A percentile compares a stretch with the other conserved stretches of the same genome.
Conservation (phyloP, 2,888 invertebrate genomes). For the Autographa gamma region DNA sequence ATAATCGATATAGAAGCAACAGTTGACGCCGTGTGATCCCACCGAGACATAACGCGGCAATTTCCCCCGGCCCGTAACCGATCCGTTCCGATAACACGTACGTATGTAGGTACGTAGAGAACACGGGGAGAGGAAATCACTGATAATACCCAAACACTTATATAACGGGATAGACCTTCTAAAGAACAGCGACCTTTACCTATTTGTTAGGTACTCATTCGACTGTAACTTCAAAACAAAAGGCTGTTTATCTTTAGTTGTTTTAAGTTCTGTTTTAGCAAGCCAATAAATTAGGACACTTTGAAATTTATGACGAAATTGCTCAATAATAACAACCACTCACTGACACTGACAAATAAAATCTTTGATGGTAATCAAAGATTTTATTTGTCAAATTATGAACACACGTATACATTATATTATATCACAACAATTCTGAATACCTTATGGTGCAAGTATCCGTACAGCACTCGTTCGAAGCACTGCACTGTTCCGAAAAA, state of each 20-base stretch:
- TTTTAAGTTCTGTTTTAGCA: not conserved
- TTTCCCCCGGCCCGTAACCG: conserved; percentile 68
- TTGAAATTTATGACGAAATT: not conserved
- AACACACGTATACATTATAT: no score
- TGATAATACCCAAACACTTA: not conserved
- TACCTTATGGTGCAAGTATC: not conserved
- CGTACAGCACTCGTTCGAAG: not conserved
- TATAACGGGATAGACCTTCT: not conserved
- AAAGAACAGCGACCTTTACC: not conserved
- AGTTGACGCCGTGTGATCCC: conserved; percentile 73
- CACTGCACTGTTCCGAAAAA: not conserved
- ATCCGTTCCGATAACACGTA: conserved; percentile 54
- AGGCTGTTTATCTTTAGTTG: conserved; percentile 2
- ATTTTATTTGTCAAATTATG: no score
- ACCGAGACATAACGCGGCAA: conserved; percentile 75
- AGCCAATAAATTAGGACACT: not conserved
- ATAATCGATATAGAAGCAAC: conserved; percentile 72
- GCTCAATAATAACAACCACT: not conserved
- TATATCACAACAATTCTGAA: no score
- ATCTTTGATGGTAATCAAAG: no score
- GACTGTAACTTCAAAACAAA: not conserved
- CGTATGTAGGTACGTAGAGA: conserved; percentile 4
- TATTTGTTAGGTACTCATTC: not conserved
- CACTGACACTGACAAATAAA: no score
- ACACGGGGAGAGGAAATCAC: not conserved